Percentiles rank a stretch among this genome's conserved stretches.
These are phyloP conservation scores for Drosophila miranda DNA, from an alignment of 1,140 invertebrate genomes.

Conservation along the genomic window DNA sequence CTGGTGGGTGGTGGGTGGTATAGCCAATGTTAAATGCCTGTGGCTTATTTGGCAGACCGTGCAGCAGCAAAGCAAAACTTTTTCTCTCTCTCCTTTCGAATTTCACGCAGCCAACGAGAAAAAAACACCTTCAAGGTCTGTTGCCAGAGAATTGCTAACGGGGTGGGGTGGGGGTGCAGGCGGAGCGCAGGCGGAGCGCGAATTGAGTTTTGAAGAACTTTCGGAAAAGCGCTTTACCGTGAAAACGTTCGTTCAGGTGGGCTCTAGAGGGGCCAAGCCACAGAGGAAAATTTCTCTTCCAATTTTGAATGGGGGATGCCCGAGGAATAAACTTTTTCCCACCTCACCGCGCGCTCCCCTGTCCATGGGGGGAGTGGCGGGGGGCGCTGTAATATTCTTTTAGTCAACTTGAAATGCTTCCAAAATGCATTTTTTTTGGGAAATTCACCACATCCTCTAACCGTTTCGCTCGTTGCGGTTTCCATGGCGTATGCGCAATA, in stretches of 20 bases:
- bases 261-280: background rate
- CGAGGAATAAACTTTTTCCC: conserved; percentile 30
- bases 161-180: background rate
- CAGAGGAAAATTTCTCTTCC: conserved; percentile 23
- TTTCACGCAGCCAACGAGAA: conserved; percentile 23
- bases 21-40: conserved; percentile 48
- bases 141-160: conserved; percentile 21
- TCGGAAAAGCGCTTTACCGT: conserved; percentile 74
- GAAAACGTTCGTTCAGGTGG: conserved; percentile 59
- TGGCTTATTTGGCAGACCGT: conserved; percentile 60
- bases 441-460: conserved; percentile 27
- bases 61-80: conserved; percentile 42
- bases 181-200: conserved; percentile 24
- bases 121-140: conserved; percentile 63
- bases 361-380: conserved; percentile 13
- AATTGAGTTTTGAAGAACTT: conserved; percentile 71
- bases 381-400: conserved; percentile 67
- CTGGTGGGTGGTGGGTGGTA: background rate
- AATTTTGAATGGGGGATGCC: conserved; percentile 35
- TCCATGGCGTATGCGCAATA: conserved; percentile 68
- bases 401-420: conserved; percentile 69
- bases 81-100: conserved; percentile 44
- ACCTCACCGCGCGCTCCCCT: conserved; percentile 4
- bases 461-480: conserved; percentile 8
- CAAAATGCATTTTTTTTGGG: conserved; percentile 57